Percentiles rank a stretch among this genome's conserved stretches.
Evolutionary conservation across 1,140 invertebrate species (phyloP).

Genomic region (Reticulitermes speratus): DNA sequence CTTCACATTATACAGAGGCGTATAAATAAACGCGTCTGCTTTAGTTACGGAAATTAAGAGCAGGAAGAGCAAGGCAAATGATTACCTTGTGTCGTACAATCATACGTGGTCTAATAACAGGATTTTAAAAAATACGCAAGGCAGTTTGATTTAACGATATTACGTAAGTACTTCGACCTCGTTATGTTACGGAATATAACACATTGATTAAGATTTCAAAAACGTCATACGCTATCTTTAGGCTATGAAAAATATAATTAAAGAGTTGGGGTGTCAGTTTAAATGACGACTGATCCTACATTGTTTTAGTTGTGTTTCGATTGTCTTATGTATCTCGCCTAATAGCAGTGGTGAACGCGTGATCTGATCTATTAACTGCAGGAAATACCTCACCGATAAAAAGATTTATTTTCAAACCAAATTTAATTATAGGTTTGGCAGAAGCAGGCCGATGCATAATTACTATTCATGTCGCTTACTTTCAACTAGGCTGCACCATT

Average conservation of each 20-base stretch:
- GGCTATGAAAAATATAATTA: neutral
- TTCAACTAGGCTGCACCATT: neutral
- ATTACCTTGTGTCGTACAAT: too few species aligned
- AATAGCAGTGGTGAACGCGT: neutral
- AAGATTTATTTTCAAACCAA: neutral
- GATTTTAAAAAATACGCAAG: too few species aligned
- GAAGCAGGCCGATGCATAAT: neutral
- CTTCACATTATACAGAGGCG: too few species aligned
- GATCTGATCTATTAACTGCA: neutral
- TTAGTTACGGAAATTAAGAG: too few species aligned
- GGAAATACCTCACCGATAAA: neutral
- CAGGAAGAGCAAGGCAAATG: too few species aligned
- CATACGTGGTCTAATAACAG: too few species aligned
- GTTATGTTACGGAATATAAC: neutral
- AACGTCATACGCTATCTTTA: neutral
- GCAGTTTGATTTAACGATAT: too few species aligned
- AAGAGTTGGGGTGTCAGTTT: neutral
- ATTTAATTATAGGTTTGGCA: slow-evolving; percentile 4
- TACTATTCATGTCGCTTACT: neutral
- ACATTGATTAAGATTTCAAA: neutral
- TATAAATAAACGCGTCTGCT: too few species aligned
- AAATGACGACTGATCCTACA: neutral
- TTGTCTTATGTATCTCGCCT: neutral
- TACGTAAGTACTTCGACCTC: too few species aligned
- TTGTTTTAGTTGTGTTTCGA: neutral